Evolutionary conservation across 1,140 invertebrate genomes (phyloP).

Genomic region (Probaryconus sp.): DNA sequence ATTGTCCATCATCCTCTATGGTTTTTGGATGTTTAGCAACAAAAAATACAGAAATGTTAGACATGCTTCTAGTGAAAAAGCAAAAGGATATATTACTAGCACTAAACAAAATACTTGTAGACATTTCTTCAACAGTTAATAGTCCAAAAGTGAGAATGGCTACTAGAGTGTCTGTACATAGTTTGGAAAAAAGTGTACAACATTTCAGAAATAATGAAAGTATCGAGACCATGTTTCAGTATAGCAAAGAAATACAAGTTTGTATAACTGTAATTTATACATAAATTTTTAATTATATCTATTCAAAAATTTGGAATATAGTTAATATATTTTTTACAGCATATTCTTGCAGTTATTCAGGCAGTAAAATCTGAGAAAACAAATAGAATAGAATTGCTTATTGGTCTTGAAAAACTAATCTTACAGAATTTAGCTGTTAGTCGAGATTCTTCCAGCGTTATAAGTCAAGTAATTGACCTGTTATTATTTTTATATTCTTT

Average conservation of each 20-base stretch:
- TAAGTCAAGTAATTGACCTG: slow-evolving; percentile 77
- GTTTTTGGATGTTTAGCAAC: slow-evolving; percentile 74
- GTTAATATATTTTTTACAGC: slow-evolving; percentile 77
- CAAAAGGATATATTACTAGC: slow-evolving; percentile 81
- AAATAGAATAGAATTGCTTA: slow-evolving; percentile 78
- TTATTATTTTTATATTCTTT: not conserved
- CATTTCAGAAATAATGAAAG: slow-evolving; percentile 67
- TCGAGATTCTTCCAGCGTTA: slow-evolving; percentile 80
- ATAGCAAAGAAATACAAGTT: slow-evolving; percentile 77
- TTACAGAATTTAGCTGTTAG: slow-evolving; percentile 80
- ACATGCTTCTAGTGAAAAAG: slow-evolving; percentile 80
- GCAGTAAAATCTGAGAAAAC: slow-evolving; percentile 80
- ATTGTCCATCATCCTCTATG: slow-evolving; percentile 64
- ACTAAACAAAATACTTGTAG: slow-evolving; percentile 80
- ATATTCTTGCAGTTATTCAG: slow-evolving; percentile 80
- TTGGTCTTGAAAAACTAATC: slow-evolving; percentile 80
- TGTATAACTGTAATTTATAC: slow-evolving; percentile 34
- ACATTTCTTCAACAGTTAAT: slow-evolving; percentile 71
- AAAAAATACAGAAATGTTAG: slow-evolving; percentile 67
- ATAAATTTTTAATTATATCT: not conserved
- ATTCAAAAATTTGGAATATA: slow-evolving; percentile 57
- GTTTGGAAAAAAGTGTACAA: slow-evolving; percentile 78
- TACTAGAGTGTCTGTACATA: slow-evolving; percentile 79
- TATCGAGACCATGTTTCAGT: slow-evolving; percentile 58
- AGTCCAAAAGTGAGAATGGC: slow-evolving; percentile 70